Evolutionary conservation across 2,888 invertebrate genomes (phyloP), one percentile per base, ranked within the genome.

Genomic region (Octonoba sinensis): DNA sequence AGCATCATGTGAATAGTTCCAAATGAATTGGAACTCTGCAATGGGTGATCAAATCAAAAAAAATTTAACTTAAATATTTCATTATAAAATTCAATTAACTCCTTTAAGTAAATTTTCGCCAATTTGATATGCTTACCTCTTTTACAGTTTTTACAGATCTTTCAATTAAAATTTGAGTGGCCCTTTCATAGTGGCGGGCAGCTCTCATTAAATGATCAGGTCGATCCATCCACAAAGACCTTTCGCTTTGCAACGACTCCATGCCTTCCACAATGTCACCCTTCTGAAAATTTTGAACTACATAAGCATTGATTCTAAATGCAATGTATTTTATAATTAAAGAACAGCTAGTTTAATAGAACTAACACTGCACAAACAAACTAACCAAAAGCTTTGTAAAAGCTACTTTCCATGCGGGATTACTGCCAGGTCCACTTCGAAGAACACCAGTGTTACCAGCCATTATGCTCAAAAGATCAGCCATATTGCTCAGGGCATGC

Each of bases 131-230:
- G 18, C 6, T 56, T 22, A 89, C 88, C 86, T 88, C 67, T 82
- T 86, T 87, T 3, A 87, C 89, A 44, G 89, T 87, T 87, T 87
- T 87, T 15, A 90, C 89, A 70, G 89, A 89, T 67, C 88, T 87
- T 73, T 89, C 86, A 59, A 90, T 89, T 62, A 90, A 87, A 47
- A 89, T 89, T 77, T 90, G 89, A 6, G 89, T 89, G 2, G 90
- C 90, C 2, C 90, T 89, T 85, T 91, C 91, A 83, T 90, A 90
- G 86, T 91, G 91, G 47, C 91, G 85, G 3, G 91, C 90, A 20
- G 90, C 90, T 76, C 90, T 85, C n/a, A 90, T 88, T 78, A 90
- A 84, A 36, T 87, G 86, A 74, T 88, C 88, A 6, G 90, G 88
- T 36, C 88, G 85, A 27, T 86, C 85, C 69, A 89, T 77, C 90